Conservation (phyloP, 2,888 invertebrate genomes). For the Acleris laterana region DNA sequence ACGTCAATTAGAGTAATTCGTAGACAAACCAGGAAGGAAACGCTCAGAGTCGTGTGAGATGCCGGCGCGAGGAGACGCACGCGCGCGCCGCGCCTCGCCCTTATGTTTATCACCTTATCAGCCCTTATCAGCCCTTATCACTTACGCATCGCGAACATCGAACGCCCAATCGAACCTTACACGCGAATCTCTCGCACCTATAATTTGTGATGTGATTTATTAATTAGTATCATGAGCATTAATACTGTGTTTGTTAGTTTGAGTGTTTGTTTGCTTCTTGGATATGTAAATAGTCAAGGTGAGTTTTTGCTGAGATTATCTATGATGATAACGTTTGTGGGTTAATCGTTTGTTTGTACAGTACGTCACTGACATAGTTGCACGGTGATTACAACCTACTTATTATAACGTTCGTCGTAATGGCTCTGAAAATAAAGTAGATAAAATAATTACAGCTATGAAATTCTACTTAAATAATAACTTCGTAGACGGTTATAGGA, state of each 20-base stretch:
- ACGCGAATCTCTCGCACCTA: slow-evolving; percentile 61
- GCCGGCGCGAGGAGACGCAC: slow-evolving; percentile 65
- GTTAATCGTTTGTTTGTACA: slow-evolving; percentile 24
- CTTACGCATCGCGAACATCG: slow-evolving; percentile 76
- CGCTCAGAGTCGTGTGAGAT: slow-evolving; percentile 65
- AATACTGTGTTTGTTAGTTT: slow-evolving; percentile 56
- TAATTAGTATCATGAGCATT: slow-evolving; percentile 65
- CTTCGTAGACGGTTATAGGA: neutral
- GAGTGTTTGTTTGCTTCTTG: slow-evolving; percentile 59
- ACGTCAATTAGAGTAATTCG: slow-evolving; percentile 27
- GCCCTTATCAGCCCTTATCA: slow-evolving; percentile 78
- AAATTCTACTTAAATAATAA: neutral
- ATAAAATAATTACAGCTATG: neutral
- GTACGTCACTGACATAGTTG: slow-evolving; percentile 22
- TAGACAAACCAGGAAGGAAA: slow-evolving; percentile 2
- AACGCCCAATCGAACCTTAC: slow-evolving; percentile 56
- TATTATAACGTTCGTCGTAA: neutral
- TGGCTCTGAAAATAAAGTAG: neutral
- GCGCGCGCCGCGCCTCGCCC: slow-evolving; percentile 48
- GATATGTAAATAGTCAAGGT: slow-evolving; percentile 70
- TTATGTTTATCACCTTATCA: slow-evolving; percentile 70
- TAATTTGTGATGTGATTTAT: slow-evolving; percentile 51
- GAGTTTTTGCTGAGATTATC: slow-evolving; percentile 43
- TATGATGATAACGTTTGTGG: slow-evolving; percentile 14
- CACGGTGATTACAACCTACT: neutral